A percentile compares a stretch with the other conserved stretches of the same genome.
Evolutionary conservation across 2,113 vertebrate species (phyloP).

Genomic region (Chaetura pelagica): DNA sequence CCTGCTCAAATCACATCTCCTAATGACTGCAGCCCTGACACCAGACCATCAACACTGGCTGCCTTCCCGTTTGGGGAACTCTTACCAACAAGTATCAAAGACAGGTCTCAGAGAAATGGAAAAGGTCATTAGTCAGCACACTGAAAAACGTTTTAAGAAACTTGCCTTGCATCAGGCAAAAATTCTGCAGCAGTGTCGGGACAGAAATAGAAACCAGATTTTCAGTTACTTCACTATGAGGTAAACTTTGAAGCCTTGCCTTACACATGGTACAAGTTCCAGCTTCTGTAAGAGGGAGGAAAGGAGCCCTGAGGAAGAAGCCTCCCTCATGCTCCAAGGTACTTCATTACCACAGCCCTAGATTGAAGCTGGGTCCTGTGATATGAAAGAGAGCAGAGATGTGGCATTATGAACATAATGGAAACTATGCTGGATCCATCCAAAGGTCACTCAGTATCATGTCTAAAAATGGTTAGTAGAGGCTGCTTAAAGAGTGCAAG

Average conservation of each 20-base stretch:
- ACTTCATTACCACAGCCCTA: background rate
- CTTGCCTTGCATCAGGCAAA: background rate
- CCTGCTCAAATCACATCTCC: background rate
- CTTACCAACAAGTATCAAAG: background rate
- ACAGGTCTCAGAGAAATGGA: background rate
- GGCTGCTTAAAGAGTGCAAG: background rate
- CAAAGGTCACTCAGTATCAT: background rate
- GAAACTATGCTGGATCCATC: background rate
- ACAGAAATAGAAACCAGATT: slow-evolving; percentile 18
- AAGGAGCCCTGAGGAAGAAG: background rate
- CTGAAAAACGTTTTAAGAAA: background rate
- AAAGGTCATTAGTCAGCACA: background rate
- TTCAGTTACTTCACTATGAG: background rate
- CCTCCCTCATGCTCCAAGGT: background rate
- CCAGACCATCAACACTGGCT: background rate
- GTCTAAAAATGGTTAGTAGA: background rate
- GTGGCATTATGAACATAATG: background rate
- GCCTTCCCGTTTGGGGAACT: background rate
- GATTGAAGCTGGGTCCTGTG: background rate
- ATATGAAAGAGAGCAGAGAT: background rate
- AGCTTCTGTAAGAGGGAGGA: background rate
- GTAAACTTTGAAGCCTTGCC: background rate
- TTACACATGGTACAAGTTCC: background rate
- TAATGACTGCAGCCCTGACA: background rate
- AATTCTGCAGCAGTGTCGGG: background rate